A percentile compares a stretch with the other conserved stretches of the same genome.
phyloP scores from a whole-genome alignment of 1,140 invertebrate species.

The Matsumurasca onukii region DNA sequence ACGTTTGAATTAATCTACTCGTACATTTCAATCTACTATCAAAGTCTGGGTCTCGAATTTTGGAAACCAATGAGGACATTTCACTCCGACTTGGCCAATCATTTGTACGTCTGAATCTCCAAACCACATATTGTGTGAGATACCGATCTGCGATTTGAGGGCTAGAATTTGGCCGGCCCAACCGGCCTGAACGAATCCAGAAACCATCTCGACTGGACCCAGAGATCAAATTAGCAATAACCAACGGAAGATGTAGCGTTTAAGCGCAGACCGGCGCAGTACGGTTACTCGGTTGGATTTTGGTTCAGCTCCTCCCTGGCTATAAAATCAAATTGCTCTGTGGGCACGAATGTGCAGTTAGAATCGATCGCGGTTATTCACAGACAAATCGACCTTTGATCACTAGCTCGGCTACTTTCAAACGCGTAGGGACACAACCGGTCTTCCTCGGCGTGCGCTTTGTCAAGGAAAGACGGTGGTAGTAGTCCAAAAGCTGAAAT shows the following conservation, averaged over 20 bases:
- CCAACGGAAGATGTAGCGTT: neutral
- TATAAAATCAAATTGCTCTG: neutral
- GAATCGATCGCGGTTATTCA: neutral
- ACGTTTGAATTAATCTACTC: no score
- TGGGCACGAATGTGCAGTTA: neutral
- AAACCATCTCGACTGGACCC: neutral
- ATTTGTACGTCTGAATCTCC: no score
- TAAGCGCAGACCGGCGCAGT: neutral
- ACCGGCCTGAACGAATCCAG: neutral
- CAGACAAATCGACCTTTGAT: neutral
- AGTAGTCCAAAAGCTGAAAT: no score
- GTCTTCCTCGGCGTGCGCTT: neutral
- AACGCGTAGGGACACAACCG: neutral
- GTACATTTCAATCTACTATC: no score
- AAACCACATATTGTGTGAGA: no score
- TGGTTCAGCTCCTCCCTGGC: neutral
- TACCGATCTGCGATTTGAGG: no score
- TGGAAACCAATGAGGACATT: no score
- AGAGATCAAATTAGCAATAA: neutral
- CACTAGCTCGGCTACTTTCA: neutral
- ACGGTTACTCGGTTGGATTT: neutral
- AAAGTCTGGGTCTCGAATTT: no score
- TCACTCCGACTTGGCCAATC: no score
- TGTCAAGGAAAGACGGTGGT: neutral
- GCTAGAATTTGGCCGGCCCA: neutral